Evolutionary conservation across 2,888 invertebrate genomes (phyloP).

Genomic region (Ganaspis brasiliensis): DNA sequence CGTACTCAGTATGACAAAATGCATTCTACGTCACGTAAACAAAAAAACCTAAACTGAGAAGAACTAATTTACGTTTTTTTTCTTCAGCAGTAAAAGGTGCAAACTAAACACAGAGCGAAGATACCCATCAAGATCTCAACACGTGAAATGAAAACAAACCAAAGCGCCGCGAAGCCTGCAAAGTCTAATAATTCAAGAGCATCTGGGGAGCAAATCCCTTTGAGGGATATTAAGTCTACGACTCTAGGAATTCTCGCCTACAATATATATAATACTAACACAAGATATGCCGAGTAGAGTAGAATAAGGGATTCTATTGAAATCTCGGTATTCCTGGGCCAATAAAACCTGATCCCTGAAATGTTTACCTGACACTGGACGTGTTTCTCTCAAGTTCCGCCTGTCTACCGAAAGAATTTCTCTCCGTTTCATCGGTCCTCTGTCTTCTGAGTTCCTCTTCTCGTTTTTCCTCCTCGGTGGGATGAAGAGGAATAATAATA

Average conservation of each 20-base stretch:
- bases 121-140: conserved; percentile 13
- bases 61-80: neutral
- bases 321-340: neutral
- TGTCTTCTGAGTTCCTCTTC: conserved; percentile 54
- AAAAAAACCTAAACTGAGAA: conserved; percentile 16
- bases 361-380: conserved; percentile 71
- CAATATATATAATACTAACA: too few relatives aligned
- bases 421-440: conserved; percentile 50
- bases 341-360: neutral
- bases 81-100: neutral
- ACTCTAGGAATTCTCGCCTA: neutral
- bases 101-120: neutral
- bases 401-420: conserved; percentile 57
- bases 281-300: neutral
- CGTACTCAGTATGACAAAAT: too few relatives aligned
- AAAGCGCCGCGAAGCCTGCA: conserved; percentile 11
- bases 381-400: conserved; percentile 68
- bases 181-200: conserved; percentile 34
- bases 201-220: conserved; percentile 25
- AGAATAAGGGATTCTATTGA: too few relatives aligned
- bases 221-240: conserved; percentile 13
- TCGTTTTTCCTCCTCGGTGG: conserved; percentile 71
- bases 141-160: conserved; percentile 24
- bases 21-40: conserved; percentile 26
- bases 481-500: conserved; percentile 80